Evolutionary conservation across 1,140 invertebrate genomes (phyloP), one percentile per base, ranked within the genome.

Genomic region (Kradibia gibbosae): DNA sequence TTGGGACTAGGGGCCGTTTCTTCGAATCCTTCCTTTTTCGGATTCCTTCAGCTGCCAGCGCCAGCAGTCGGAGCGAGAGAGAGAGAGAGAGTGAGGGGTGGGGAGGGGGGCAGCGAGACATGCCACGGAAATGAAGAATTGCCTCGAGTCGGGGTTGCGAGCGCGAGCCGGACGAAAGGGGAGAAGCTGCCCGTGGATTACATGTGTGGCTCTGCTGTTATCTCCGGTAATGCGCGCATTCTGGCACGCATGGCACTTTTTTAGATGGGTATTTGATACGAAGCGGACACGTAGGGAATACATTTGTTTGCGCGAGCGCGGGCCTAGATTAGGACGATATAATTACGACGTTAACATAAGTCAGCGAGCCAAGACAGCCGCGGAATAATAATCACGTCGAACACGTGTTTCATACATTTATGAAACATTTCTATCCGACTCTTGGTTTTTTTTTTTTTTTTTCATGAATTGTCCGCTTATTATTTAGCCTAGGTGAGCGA

Each of bases 341-440:
- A 91, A 91, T 91, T 91, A 90, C 88, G 86, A 86, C 88, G 91
- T 91, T 91, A 91, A 91, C 90, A 91, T 91, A 91, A 91, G 90
- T 91, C 89, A 90, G 86, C 89, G 88, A 85, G 87, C 87, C 87
- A 82, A 85, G 86, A 90, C 90, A 85, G 50, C 85, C 84, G 84
- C 84, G 85, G 90, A 91, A 91, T 91, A 91, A 86, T 90, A 91
- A 91, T 91, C 83, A 88, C 88, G 88, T 88, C 87, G 86, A 90
- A 91, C 88, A 90, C 89, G 85, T 88, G 89, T 88, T 88, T 83
- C 81, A 75, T 75, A 85, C 80, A 65, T 77, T 80, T 83, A 77
- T 73, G 62, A 55, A 77, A 34, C 57, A 53, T 48, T 22, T 71
- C 25, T 57, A 48, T 39, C 17, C 25, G 70, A 81, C 83, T 79